These are phyloP conservation scores for Myotis vivesi DNA, from an alignment of 2,797 vertebrate species.

Conservation along the genomic window DNA sequence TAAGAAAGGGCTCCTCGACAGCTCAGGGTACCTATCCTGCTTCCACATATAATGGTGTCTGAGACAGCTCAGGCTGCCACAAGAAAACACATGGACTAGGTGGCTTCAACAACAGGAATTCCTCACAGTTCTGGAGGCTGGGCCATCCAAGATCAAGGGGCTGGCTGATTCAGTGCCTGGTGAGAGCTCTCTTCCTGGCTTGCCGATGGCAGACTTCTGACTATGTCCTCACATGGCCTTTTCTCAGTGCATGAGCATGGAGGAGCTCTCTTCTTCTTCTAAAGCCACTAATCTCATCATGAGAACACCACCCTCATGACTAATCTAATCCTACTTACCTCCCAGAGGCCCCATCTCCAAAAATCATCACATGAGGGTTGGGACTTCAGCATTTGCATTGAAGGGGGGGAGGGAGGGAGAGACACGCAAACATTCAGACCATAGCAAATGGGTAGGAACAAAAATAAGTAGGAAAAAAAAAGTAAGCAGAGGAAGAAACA, in stretches of 20 bases:
- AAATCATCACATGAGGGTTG: background rate
- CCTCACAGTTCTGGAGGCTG: background rate
- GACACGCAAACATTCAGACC: background rate
- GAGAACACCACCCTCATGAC: background rate
- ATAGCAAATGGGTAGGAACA: background rate
- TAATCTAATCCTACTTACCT: background rate
- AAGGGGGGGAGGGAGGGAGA: too few species aligned
- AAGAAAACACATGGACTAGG: background rate
- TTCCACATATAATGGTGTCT: background rate
- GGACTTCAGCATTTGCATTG: background rate
- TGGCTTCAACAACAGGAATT: background rate
- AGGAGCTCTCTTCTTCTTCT: background rate
- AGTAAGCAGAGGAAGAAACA: background rate
- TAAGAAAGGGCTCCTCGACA: background rate
- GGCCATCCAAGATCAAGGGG: background rate
- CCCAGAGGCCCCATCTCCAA: background rate
- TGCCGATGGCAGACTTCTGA: background rate
- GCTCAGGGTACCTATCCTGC: background rate
- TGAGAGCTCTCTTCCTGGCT: background rate
- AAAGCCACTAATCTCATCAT: background rate
- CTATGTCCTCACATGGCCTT: background rate
- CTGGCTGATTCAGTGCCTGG: background rate
- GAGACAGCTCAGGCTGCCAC: background rate
- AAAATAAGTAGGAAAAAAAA: background rate
- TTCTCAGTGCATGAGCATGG: rapidly evolving